These are phyloP conservation scores for Beris morrisii DNA, from an alignment of 2,888 invertebrate genomes.

Conservation along the genomic window DNA sequence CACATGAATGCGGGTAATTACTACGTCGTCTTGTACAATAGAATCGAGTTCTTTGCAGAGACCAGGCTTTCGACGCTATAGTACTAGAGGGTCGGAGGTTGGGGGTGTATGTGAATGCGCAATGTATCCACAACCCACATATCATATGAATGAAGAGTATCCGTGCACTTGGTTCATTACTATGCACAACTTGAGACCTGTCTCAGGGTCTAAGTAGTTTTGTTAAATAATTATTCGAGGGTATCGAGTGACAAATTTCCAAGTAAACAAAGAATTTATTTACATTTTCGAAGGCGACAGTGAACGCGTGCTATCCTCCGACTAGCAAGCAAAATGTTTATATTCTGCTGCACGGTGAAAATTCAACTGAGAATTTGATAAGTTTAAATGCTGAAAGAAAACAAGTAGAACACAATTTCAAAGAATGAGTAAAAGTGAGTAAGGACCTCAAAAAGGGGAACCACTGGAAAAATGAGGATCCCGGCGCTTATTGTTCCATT, in stretches of 20 bases:
- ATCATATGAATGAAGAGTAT: background rate
- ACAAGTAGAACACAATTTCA: too few relatives aligned
- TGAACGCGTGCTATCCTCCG: conserved; percentile 5
- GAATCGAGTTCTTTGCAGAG: conserved; percentile 18
- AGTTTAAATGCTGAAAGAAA: too few relatives aligned
- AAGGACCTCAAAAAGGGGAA: too few relatives aligned
- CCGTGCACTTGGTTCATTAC: conserved; percentile 8
- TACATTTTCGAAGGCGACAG: conserved; percentile 18
- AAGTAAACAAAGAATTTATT: conserved; percentile 25
- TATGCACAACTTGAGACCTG: conserved; percentile 15
- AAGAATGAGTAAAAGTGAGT: too few relatives aligned
- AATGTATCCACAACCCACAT: conserved; percentile 24
- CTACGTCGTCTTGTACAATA: conserved; percentile 6
- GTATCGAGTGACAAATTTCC: conserved; percentile 30
- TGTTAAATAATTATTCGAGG: conserved; percentile 27
- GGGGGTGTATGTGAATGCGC: conserved; percentile 10
- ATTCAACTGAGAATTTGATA: too few relatives aligned
- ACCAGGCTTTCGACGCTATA: background rate
- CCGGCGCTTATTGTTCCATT: too few relatives aligned
- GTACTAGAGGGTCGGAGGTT: background rate
- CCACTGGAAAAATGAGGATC: too few relatives aligned
- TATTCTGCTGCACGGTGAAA: too few relatives aligned
- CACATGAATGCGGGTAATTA: conserved; percentile 32
- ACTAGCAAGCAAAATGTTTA: too few relatives aligned
- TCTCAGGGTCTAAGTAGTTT: conserved; percentile 13